These are phyloP conservation scores for Dryobota labecula DNA, from an alignment of 2,888 invertebrate genomes.

Conservation along the genomic window DNA sequence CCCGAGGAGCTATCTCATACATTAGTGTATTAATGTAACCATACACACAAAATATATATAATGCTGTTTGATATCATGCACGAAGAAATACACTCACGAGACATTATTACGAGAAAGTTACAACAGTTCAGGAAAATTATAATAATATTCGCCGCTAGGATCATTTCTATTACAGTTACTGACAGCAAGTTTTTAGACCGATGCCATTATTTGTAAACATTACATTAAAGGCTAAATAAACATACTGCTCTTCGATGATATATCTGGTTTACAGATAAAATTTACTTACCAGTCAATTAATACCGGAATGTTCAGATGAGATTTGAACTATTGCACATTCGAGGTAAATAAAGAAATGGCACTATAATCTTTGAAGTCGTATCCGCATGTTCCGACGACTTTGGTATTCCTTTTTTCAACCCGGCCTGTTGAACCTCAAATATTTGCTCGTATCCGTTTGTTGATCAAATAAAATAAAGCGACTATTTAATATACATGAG, in stretches of 20 bases:
- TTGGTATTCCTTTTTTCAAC: not conserved
- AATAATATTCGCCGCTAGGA: constrained; percentile 23
- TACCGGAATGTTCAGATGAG: constrained; percentile 18
- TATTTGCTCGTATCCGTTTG: constrained; percentile 24
- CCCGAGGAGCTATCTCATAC: constrained; percentile 7
- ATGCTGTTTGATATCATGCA: constrained; percentile 25
- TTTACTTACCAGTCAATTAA: constrained; percentile 22
- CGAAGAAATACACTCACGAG: not conserved
- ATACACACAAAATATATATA: constrained; percentile 13
- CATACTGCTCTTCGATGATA: constrained; percentile 17
- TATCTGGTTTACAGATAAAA: constrained; percentile 5
- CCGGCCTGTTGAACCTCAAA: constrained; percentile 16
- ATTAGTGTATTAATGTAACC: constrained; percentile 18
- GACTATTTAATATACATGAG: constrained; percentile 26
- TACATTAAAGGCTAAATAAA: constrained; percentile 21
- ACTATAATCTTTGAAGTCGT: no score
- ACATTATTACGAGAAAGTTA: constrained; percentile 5
- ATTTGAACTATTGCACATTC: not conserved
- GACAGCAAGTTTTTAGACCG: constrained; percentile 8
- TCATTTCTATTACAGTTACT: constrained; percentile 8
- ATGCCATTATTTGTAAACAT: constrained; percentile 42
- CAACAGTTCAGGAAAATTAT: constrained; percentile 1
- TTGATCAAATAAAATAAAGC: constrained; percentile 37
- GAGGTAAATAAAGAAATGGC: not conserved
- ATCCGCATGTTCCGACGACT: no score